Percentiles rank a stretch among this genome's conserved stretches.
phyloP scores from a whole-genome alignment of 2,113 vertebrate genomes.

The Tachuris rubrigastra region DNA sequence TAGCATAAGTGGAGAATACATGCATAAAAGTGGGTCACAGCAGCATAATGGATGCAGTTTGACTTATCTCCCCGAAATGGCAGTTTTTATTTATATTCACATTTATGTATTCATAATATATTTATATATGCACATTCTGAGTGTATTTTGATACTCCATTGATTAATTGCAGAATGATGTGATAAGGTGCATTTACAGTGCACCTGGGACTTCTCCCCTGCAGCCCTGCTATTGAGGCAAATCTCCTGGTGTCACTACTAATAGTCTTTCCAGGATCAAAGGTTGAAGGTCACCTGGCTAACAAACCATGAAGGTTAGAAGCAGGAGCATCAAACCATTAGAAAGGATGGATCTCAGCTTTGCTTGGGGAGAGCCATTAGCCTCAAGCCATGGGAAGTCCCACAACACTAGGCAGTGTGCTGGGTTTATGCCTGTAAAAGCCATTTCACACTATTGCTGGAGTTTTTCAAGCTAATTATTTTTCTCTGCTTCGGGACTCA shows the following conservation, averaged over 20 bases:
- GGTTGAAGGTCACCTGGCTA: slow-evolving; percentile 50
- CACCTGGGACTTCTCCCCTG: slow-evolving; percentile 7
- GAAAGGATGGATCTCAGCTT: slow-evolving; percentile 8
- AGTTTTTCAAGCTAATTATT: background rate
- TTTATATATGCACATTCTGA: background rate
- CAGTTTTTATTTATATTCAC: background rate
- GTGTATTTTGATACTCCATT: background rate
- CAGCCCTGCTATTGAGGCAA: background rate
- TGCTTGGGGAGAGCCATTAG: background rate
- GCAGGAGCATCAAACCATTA: slow-evolving; percentile 26
- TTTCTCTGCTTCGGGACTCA: background rate
- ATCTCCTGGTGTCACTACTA: background rate
- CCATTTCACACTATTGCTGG: background rate
- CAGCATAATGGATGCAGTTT: background rate
- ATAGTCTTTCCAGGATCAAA: slow-evolving; percentile 27
- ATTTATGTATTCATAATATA: background rate
- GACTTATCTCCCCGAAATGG: background rate
- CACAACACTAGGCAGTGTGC: background rate
- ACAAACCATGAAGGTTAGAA: slow-evolving; percentile 49
- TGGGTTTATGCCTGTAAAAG: background rate
- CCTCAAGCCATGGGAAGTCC: background rate
- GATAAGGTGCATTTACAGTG: background rate
- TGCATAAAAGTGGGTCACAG: background rate
- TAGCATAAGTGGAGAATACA: background rate
- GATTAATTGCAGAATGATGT: background rate